Conservation (phyloP, 2,888 invertebrate genomes). For the Microplitis deprimator region DNA sequence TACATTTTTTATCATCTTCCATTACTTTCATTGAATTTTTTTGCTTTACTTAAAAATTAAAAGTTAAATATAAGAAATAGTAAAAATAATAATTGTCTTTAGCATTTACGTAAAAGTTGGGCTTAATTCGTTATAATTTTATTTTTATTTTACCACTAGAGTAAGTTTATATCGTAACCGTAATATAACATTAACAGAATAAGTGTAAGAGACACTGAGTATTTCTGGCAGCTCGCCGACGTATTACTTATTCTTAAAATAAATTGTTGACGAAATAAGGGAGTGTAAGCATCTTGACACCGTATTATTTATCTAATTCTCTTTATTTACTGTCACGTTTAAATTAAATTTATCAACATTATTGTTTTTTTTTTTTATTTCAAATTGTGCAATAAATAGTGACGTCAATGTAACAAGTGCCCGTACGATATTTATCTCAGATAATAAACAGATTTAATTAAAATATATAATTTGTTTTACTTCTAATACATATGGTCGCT, state of each 20-base stretch:
- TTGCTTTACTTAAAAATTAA: not conserved
- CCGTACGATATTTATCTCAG: not conserved
- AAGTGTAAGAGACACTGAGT: conserved; percentile 39
- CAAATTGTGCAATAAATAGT: not conserved
- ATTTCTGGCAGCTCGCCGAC: conserved; percentile 48
- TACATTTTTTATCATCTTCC: not conserved
- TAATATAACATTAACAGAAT: not conserved
- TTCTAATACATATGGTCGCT: not conserved
- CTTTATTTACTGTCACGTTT: conserved; percentile 6
- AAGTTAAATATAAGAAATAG: not conserved
- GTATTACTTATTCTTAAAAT: conserved; percentile 49
- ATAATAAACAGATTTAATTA: not conserved
- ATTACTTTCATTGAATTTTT: not conserved
- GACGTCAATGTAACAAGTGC: not conserved
- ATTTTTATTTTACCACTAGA: not conserved
- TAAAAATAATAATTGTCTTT: not conserved
- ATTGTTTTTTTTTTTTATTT: not conserved
- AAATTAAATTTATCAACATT: not conserved
- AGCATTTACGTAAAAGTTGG: not conserved
- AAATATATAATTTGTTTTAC: not conserved
- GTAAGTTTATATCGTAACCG: conserved; percentile 8
- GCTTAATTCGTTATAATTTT: not conserved
- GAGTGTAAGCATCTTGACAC: conserved; percentile 26
- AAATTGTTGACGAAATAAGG: conserved; percentile 51
- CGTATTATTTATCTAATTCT: conserved; percentile 1